Conservation (phyloP, 1,140 invertebrate species). For the Leguminivora glycinivorella region DNA sequence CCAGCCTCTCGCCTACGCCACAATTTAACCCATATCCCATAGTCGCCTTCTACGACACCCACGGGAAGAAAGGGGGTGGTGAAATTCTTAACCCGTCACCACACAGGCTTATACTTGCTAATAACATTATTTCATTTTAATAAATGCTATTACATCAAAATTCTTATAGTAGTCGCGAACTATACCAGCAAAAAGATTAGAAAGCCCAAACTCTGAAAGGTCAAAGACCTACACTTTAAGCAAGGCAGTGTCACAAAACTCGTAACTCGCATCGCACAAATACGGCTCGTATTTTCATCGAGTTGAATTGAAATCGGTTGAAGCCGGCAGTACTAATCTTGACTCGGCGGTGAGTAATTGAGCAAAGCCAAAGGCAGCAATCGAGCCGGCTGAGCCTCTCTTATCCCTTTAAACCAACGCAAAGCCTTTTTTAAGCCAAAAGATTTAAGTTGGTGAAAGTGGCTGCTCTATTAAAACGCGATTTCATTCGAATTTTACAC, state of each 20-base stretch:
- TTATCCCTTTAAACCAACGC: conserved; percentile 74
- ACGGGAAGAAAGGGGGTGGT: too few relatives aligned
- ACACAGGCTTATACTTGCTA: too few relatives aligned
- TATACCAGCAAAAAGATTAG: not conserved
- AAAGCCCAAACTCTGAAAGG: not conserved
- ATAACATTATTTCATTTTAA: too few relatives aligned
- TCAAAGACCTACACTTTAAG: conserved; percentile 1
- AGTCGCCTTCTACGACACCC: too few relatives aligned
- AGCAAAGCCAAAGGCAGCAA: conserved; percentile 63
- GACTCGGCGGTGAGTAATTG: conserved; percentile 65
- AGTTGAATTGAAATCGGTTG: conserved; percentile 25
- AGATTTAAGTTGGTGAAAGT: conserved; percentile 76
- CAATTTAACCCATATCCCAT: too few relatives aligned
- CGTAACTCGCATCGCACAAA: not conserved
- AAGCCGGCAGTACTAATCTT: conserved; percentile 50
- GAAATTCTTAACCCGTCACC: too few relatives aligned
- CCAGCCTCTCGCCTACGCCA: too few relatives aligned
- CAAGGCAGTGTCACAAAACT: conserved; percentile 21
- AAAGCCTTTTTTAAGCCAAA: conserved; percentile 77
- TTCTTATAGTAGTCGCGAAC: not conserved
- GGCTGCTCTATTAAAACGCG: conserved; percentile 71
- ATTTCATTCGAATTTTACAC: conserved; percentile 53
- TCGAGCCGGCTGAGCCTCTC: conserved; percentile 59
- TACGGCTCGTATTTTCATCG: conserved; percentile 16
- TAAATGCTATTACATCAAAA: not conserved